Evolutionary conservation across 1,140 invertebrate species (phyloP).

Genomic region (Drosophila arawakana): DNA sequence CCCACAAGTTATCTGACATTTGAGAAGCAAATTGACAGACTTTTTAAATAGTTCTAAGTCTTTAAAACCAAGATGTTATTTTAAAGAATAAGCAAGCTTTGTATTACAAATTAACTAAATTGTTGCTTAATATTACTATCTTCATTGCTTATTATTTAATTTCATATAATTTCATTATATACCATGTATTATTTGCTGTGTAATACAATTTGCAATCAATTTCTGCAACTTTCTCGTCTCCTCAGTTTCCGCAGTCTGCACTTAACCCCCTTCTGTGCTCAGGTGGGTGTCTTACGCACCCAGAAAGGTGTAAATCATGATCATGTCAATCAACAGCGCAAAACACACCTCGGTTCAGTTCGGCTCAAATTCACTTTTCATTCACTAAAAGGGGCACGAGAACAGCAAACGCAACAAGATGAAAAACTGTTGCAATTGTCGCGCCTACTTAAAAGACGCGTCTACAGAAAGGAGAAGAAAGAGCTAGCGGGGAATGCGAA

Average conservation of each 20-base stretch:
- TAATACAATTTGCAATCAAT: conserved; percentile 46
- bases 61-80: no score
- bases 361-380: conserved; percentile 56
- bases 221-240: conserved; percentile 6
- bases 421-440: conserved; percentile 79
- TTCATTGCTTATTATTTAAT: no score
- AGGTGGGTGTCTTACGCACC: conserved; percentile 82
- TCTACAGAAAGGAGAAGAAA: conserved; percentile 26
- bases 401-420: conserved; percentile 12
- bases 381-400: conserved; percentile 55
- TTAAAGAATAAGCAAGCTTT: no score
- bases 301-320: conserved; percentile 84
- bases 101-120: no score
- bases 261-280: background rate
- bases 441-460: conserved; percentile 73
- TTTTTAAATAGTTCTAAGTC: no score
- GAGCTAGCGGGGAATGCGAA: no score
- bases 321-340: conserved; percentile 75
- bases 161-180: background rate
- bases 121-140: no score
- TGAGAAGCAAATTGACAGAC: no score
- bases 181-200: conserved; percentile 20
- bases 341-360: conserved; percentile 55
- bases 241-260: background rate
- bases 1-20: no score